Conservation (phyloP, 2,797 vertebrate genomes). For the Myotis myotis region DNA sequence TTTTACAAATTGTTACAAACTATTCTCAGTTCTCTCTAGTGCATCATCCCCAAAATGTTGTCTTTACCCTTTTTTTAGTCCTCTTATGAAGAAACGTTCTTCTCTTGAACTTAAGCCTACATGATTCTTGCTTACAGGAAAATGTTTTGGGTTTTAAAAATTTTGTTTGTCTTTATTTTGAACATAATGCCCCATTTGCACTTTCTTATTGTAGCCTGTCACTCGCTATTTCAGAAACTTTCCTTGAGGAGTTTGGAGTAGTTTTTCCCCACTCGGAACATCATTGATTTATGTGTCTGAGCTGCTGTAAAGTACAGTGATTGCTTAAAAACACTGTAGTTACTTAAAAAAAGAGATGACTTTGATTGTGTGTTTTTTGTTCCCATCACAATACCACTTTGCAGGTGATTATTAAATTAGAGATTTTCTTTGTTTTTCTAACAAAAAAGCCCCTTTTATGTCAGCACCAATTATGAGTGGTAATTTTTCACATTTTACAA, state of each 20-base stretch:
- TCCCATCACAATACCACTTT: constrained; percentile 90
- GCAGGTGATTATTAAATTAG: constrained; percentile 92
- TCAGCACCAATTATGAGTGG: constrained; percentile 94
- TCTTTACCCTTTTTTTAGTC: not conserved
- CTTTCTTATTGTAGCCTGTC: constrained; percentile 77
- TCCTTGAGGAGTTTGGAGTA: constrained; percentile 79
- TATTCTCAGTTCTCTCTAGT: not conserved
- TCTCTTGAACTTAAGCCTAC: not conserved
- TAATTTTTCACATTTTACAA: constrained; percentile 93
- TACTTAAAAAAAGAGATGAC: constrained; percentile 85
- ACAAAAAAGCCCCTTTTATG: constrained; percentile 91
- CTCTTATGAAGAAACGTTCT: not conserved
- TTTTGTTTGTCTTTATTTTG: constrained; percentile 75
- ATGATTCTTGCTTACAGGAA: not conserved
- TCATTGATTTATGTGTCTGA: constrained; percentile 77
- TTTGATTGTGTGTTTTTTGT: constrained; percentile 89
- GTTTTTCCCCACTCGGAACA: constrained; percentile 75
- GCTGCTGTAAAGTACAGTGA: constrained; percentile 75
- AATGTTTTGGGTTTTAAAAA: constrained; percentile 62
- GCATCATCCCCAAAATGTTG: not conserved
- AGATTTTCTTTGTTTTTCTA: constrained; percentile 90
- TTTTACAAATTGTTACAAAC: constrained; percentile 9
- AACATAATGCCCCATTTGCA: constrained; percentile 70
- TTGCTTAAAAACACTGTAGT: constrained; percentile 85
- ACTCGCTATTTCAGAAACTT: constrained; percentile 81